Evolutionary conservation across 2,113 vertebrate species (phyloP).

Genomic region (Baryphthengus martii): DNA sequence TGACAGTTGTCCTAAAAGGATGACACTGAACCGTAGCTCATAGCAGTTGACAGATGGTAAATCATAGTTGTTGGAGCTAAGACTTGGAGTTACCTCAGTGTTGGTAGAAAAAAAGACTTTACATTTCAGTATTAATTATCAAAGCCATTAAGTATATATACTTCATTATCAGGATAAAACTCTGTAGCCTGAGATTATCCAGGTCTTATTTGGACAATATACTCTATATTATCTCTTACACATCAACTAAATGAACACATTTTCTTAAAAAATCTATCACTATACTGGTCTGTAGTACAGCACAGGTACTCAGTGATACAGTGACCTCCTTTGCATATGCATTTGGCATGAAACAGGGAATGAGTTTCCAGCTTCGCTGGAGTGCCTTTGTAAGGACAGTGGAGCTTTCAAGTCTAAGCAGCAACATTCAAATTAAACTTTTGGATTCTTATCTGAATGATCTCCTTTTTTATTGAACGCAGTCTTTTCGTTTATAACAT

Average conservation of each 20-base stretch:
- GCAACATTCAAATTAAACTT: background rate
- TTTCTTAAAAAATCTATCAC: background rate
- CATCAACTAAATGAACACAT: background rate
- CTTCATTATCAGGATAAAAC: background rate
- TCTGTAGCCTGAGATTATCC: background rate
- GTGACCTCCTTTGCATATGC: background rate
- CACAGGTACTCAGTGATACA: background rate
- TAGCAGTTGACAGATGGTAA: background rate
- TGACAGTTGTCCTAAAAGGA: background rate
- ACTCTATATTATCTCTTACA: background rate
- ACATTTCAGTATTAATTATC: background rate
- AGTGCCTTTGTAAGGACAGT: background rate
- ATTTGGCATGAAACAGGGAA: background rate
- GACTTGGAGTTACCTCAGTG: background rate
- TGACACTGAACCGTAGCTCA: background rate
- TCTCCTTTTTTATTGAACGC: background rate
- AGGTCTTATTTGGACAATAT: background rate
- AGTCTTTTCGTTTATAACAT: background rate
- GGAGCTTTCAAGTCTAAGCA: conserved; percentile 53
- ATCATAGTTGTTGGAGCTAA: background rate
- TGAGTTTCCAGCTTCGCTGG: background rate
- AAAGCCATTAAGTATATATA: background rate
- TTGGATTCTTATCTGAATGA: background rate
- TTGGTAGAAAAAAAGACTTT: background rate
- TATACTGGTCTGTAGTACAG: background rate